Evolutionary conservation across 2,888 invertebrate genomes (phyloP).

Genomic region (Cryptus viduatorius): DNA sequence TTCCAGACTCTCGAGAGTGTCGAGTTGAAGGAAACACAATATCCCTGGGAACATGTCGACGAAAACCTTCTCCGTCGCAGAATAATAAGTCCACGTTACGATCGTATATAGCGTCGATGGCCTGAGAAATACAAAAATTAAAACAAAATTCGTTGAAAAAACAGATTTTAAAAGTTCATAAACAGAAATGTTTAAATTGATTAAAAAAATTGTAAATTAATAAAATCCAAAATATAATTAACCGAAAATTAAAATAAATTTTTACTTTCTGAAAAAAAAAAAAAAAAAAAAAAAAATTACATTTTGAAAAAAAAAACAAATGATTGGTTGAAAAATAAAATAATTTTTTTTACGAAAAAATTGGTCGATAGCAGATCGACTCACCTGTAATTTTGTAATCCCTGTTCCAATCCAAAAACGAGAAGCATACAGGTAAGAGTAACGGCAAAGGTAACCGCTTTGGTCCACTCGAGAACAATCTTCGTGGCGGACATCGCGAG

Average conservation of each 20-base stretch:
- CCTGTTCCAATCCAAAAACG: conserved; percentile 91
- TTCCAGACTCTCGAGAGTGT: conserved; percentile 90
- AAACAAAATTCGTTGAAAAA: background rate
- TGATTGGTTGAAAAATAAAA: no score
- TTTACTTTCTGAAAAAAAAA: no score
- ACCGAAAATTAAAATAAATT: no score
- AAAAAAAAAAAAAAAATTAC: no score
- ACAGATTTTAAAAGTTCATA: no score
- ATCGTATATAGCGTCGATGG: conserved; percentile 89
- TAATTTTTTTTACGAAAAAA: no score
- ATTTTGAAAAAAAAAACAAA: no score
- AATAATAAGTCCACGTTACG: conserved; percentile 90
- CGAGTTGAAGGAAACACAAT: conserved; percentile 87
- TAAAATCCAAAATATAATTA: no score
- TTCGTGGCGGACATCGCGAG: conserved; percentile 93
- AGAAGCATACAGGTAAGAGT: conserved; percentile 92
- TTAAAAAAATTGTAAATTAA: no score
- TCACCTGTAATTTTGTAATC: conserved; percentile 89
- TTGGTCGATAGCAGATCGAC: background rate
- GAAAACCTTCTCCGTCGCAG: conserved; percentile 90
- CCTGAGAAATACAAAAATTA: conserved; percentile 69
- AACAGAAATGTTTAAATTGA: no score
- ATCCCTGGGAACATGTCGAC: conserved; percentile 88
- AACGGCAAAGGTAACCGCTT: conserved; percentile 92
- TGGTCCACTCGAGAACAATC: conserved; percentile 93